These are phyloP conservation scores for Agonopterix arenella DNA, from an alignment of 2,888 invertebrate genomes.

Conservation along the genomic window DNA sequence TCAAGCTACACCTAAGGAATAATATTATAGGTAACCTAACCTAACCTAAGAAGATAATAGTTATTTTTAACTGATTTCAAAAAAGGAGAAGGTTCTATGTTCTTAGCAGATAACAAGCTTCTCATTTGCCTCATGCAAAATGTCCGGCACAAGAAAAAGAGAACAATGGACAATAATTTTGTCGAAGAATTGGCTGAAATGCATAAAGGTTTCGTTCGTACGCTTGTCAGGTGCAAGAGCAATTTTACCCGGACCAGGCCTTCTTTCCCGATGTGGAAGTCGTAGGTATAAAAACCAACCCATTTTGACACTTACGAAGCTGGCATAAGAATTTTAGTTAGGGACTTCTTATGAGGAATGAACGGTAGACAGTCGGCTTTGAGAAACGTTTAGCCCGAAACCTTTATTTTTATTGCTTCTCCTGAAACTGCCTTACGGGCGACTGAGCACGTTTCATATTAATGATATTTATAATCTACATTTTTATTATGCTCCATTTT, in stretches of 20 bases:
- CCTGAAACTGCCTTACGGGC: slow-evolving; percentile 22
- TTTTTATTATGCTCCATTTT: background rate
- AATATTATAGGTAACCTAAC: too few species aligned
- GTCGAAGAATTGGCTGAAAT: background rate
- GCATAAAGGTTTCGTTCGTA: slow-evolving; percentile 19
- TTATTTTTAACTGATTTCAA: too few species aligned
- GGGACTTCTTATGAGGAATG: too few species aligned
- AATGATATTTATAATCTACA: slow-evolving; percentile 26
- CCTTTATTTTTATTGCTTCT: slow-evolving; percentile 38
- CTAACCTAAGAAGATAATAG: too few species aligned
- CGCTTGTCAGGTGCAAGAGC: slow-evolving; percentile 56
- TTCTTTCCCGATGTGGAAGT: slow-evolving; percentile 14
- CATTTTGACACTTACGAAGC: too few species aligned
- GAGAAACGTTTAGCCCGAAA: slow-evolving; percentile 41
- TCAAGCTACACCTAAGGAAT: too few species aligned
- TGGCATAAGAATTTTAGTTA: too few species aligned
- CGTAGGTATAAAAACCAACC: slow-evolving; percentile 9
- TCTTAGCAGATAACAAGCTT: too few species aligned
- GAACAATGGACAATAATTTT: slow-evolving; percentile 1
- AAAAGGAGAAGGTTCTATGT: too few species aligned
- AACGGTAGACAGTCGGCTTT: slow-evolving; percentile 37
- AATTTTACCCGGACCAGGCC: slow-evolving; percentile 28
- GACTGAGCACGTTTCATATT: slow-evolving; percentile 27
- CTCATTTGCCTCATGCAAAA: background rate
- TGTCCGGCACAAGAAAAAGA: background rate